phyloP scores from a whole-genome alignment of 2,888 invertebrate genomes.

The Synanthedon formicaeformis region DNA sequence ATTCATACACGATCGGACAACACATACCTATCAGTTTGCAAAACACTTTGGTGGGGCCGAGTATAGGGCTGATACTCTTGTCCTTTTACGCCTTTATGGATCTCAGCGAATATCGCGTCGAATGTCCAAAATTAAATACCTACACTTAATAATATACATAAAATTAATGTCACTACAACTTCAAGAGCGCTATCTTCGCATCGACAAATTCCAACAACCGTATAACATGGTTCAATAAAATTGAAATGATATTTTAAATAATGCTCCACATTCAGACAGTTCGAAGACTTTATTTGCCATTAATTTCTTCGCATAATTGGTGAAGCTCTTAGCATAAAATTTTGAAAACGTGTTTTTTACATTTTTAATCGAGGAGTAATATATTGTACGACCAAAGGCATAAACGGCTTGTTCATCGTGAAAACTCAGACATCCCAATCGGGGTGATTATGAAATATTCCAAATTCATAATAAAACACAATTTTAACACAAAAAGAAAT shows the following conservation, averaged over 20 bases:
- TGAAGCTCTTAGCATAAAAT: constrained; percentile 11
- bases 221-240: constrained; percentile 22
- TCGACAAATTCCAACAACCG: constrained; percentile 9
- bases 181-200: constrained; percentile 3
- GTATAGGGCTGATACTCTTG: too few relatives aligned
- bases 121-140: constrained; percentile 21
- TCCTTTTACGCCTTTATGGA: too few relatives aligned
- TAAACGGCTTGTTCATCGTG: too few relatives aligned
- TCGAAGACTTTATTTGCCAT: constrained; percentile 14
- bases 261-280: constrained; percentile 26
- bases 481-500: too few relatives aligned
- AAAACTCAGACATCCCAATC: too few relatives aligned
- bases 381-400: too few relatives aligned
- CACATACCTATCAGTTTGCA: too few relatives aligned
- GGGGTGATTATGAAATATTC: too few relatives aligned
- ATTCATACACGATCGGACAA: too few relatives aligned
- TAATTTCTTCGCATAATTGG: constrained; percentile 12
- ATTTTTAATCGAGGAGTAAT: background rate
- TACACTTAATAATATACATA: constrained; percentile 21
- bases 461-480: too few relatives aligned
- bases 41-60: too few relatives aligned
- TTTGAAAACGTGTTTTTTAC: constrained; percentile 2
- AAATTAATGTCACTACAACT: constrained; percentile 15
- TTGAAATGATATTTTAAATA: constrained; percentile 31
- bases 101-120: constrained; percentile 7